Base-by-base conservation (phyloP, 2,888 invertebrate species). In the Graphium colonna region DNA sequence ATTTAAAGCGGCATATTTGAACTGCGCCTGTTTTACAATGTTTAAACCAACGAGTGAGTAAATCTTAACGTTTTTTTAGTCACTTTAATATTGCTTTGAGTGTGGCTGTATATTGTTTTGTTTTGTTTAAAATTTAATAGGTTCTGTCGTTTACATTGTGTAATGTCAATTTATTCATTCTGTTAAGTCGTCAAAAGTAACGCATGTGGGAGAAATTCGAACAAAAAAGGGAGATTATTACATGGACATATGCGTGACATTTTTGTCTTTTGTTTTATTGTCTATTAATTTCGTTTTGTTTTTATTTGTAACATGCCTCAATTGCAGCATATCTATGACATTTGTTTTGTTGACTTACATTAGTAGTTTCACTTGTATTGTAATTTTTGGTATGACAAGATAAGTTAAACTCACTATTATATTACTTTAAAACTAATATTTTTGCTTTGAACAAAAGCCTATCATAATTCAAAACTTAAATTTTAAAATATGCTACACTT, bases 1-100 rank as follows among this genome's bases (percentile, higher is more conserved):
- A 73, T 73, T 76, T 49, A 70, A 73, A 73, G 69, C 73, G 68
- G 65, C 69, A 64, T 60, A 69, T 75, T 72, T 73, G 77, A 73
- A 64, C 76, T 75, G 74, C 71, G 68, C 65, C 64, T 72, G 70
- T 72, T 73, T 62, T 75, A 71, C 69, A 75, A 80, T 79, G 72
- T 75, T 39, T 18, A 43, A 21, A 18, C 78, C 80, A 77, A 76
- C 81, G 69, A 18, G 53, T 26, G 17, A 38, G 13, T 17, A 26
- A 38, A 8, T 53, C 10, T 21, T 15, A 10, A 36, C 44, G 5
- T 33, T 41, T 41, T 45, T 47, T 36, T 38, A 31, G 52, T 33
- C 13, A 18, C 33, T 8, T 43, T 50, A 1, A 15, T 42, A 50
- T 33, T 36, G 18, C 16, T 33, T n/a, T 18, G 9, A 16, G 38